Evolutionary conservation across 1,140 invertebrate genomes (phyloP), one percentile per base, ranked within the genome.

Genomic region (Aethina tumida): DNA sequence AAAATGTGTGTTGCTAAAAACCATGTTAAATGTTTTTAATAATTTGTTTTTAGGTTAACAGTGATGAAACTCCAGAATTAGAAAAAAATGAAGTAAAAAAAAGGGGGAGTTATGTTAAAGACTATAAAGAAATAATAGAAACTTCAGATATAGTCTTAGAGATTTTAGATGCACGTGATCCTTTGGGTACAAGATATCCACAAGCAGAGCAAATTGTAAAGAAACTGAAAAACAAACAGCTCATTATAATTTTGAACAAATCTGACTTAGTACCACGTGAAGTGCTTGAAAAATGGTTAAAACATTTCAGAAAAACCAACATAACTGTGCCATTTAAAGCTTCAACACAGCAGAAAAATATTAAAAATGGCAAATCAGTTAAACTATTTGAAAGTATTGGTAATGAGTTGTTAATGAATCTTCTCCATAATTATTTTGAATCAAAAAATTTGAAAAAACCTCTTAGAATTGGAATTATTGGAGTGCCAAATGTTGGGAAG

Each of bases 401-500:
- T 10, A 91, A 93, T 3, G 89, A 97, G 55, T 64, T 94, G 18
- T 65, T 99, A 0, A 82, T 98, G 74, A 91, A 84, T 32, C 65
- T 97, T 25, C 68, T 98, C 13, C 87, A 74, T 28, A 99, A 97
- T 68, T 99, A 98, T 64, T 96, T 91, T 50, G 75, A 93, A 41
- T 95, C 88, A 59, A 79, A 84, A 56, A 81, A 82, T 12, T 81
- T 96, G 19, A 93, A 92, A 62, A 93, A 84, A 0, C 81, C 87
- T 6, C 96, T 99, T 50, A 79, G 76, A 10, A 92, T 97, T 3
- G 94, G 94, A 15, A 78, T 97, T 44, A 89, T 97, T 14, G 92
- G 91, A 19, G 77, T 97, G 48, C 97, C 97, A n/a, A 99, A 99
- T 69, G 96, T 98, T 41, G 97, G 97, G n/a, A 99, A 99, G 71